Conservation (phyloP, 2,888 invertebrate genomes). For the Dysmachus trigonus region DNA sequence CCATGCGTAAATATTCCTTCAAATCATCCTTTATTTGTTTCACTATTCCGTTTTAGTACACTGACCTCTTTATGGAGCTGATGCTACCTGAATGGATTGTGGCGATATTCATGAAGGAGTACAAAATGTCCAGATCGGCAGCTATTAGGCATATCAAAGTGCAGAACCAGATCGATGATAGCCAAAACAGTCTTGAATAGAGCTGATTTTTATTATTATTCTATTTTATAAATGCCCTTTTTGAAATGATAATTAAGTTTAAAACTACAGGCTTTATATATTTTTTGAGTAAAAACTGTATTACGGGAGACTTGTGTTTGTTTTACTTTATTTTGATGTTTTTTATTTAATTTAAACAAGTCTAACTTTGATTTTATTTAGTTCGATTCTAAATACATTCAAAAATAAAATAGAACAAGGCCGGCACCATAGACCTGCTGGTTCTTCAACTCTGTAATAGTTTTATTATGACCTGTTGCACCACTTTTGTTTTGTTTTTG, state of each 20-base stretch:
- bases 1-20: conserved; percentile 23
- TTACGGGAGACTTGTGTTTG: not conserved
- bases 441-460: too few relatives aligned
- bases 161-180: conserved; percentile 26
- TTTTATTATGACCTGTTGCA: too few relatives aligned
- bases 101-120: conserved; percentile 45
- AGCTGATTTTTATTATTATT: not conserved
- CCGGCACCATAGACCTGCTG: too few relatives aligned
- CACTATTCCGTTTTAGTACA: conserved; percentile 33
- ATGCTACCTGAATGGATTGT: conserved; percentile 48
- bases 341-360: too few relatives aligned
- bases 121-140: conserved; percentile 6
- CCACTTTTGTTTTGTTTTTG: too few relatives aligned
- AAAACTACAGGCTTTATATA: not conserved
- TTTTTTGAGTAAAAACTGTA: not conserved
- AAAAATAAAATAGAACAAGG: too few relatives aligned
- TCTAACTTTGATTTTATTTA: too few relatives aligned
- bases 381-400: too few relatives aligned
- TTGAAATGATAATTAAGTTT: too few relatives aligned
- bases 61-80: conserved; percentile 43
- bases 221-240: not conserved
- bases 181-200: not conserved
- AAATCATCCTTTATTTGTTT: not conserved
- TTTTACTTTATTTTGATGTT: too few relatives aligned
- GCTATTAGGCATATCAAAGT: conserved; percentile 40